phyloP scores from a whole-genome alignment of 2,797 vertebrate species.

The Oreochromis mossambicus region DNA sequence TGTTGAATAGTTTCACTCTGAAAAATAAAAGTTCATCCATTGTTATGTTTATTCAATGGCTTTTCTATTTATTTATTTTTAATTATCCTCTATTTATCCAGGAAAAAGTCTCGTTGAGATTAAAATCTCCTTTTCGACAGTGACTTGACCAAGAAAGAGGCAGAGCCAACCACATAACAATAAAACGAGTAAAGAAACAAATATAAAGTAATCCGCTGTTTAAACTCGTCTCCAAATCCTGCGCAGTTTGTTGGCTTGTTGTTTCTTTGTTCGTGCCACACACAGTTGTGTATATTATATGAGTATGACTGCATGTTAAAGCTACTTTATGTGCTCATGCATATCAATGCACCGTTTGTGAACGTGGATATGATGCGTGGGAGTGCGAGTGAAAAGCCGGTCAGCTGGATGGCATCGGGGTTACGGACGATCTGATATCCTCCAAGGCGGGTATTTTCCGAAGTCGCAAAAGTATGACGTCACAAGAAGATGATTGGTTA shows the following conservation, averaged over 20 bases:
- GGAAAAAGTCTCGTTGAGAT: not conserved
- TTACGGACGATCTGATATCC: not conserved
- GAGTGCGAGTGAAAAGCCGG: constrained; percentile 53
- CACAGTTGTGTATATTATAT: not conserved
- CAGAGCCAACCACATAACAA: not conserved
- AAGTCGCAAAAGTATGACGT: too few relatives aligned
- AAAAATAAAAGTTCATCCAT: not conserved
- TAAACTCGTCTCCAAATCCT: not conserved
- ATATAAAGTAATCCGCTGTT: not conserved
- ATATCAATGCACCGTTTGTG: constrained; percentile 15
- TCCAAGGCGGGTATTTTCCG: too few relatives aligned
- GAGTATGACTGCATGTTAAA: not conserved
- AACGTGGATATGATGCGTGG: constrained; percentile 53
- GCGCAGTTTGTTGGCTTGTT: not conserved
- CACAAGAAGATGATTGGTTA: too few relatives aligned
- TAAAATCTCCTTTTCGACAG: not conserved
- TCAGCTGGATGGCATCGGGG: constrained; percentile 44
- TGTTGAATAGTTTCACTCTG: not conserved
- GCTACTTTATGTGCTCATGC: not conserved
- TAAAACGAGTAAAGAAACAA: not conserved
- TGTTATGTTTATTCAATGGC: not conserved
- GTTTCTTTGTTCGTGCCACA: not conserved
- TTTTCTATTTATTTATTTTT: not conserved
- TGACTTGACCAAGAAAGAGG: not conserved
- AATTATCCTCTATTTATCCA: not conserved